Evolutionary conservation across 2,888 invertebrate genomes (phyloP).

Genomic region (Arge pagana): DNA sequence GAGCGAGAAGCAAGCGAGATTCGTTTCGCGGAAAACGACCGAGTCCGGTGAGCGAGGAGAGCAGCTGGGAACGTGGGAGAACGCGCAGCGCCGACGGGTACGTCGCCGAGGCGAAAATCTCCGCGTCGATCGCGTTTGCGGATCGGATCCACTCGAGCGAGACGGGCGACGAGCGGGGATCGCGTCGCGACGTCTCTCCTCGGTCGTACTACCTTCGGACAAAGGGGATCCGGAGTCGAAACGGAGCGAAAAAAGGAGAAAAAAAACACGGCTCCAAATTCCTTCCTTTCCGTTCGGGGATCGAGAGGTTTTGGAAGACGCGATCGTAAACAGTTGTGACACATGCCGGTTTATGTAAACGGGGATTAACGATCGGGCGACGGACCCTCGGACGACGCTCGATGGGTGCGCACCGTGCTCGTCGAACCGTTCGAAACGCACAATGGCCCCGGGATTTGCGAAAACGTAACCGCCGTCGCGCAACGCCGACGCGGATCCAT

Average conservation of each 20-base stretch:
- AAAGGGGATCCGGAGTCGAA: constrained; percentile 22
- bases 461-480: constrained; percentile 9
- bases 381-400: constrained; percentile 32
- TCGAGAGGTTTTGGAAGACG: constrained; percentile 30
- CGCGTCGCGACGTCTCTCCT: constrained; percentile 14
- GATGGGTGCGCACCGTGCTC: background rate
- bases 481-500: no score
- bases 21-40: no score
- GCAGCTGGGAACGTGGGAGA: background rate
- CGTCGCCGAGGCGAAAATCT: background rate
- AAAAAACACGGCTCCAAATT: constrained; percentile 30
- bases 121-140: constrained; percentile 34
- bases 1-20: no score
- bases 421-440: constrained; percentile 7
- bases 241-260: constrained; percentile 29
- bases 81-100: background rate
- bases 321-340: constrained; percentile 51
- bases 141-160: constrained; percentile 42
- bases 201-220: no score
- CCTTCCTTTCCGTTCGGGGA: constrained; percentile 28
- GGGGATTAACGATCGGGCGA: constrained; percentile 36
- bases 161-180: constrained; percentile 26
- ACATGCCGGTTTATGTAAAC: constrained; percentile 53
- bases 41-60: background rate
- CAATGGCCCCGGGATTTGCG: constrained; percentile 8